Base-by-base conservation (phyloP, 2,888 invertebrate species). In the Aphodius granarius region DNA sequence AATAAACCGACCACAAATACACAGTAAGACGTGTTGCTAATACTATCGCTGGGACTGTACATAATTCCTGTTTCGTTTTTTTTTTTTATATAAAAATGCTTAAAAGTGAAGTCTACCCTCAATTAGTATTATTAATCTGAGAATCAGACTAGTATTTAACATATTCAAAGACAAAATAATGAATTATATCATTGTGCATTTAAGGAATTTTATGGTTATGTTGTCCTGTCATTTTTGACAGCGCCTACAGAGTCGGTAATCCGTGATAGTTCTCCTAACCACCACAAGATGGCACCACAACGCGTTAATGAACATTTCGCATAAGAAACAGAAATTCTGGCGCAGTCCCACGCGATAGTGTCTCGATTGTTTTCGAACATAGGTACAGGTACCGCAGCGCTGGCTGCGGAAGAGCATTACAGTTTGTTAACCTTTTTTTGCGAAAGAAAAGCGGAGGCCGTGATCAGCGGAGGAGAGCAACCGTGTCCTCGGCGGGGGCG, bases 361-460 rank as follows among this genome's bases (percentile, higher is more conserved):
- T 43, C 43, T 43, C 43, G 43, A 6, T 13, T n/a, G 13, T 9
- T 1, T 43, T 43, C 43, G 43, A 43, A 43, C 43, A 43, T 6
- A 43, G n/a, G 43, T 43, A 43, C 43, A 13, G 43, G 43, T 43
- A 43, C 43, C 43, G 43, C 43, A 43, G 43, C 6, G 43, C 43
- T 43, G 43, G 43, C 43, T 43, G 43, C 43, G 43, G 43, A 43
- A 43, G 43, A 43, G 43, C 43, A 43, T 43, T 43, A 43, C 43
- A 43, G 43, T 68, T 20, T 68, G 68, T 68, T 68, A 68, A 68
- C 68, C 68, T 68, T 68, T 21, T 68, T 22, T 68, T 68, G 68
- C 68, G 21, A 68, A 16, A 21, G 18, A 68, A 68, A n/a, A 22
- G 68, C 22, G 20, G 21, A 20, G 22, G 68, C 22, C 68, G 43